Evolutionary conservation across 2,113 vertebrate genomes (phyloP).

Genomic region (Gambusia holbrooki): DNA sequence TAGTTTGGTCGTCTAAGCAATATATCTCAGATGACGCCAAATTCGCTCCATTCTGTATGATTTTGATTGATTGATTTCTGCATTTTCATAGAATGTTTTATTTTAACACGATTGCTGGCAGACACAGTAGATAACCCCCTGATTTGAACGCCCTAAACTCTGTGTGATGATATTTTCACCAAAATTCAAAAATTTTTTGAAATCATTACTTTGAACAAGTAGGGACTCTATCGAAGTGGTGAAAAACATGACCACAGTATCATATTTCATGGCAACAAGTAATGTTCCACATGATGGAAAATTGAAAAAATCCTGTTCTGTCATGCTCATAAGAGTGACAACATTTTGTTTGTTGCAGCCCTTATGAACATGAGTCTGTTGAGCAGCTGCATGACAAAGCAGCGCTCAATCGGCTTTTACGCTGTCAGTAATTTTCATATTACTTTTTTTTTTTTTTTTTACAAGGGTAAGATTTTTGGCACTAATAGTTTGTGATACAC

Average conservation of each 20-base stretch:
- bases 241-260: background rate
- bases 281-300: background rate
- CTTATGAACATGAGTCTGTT: background rate
- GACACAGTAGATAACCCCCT: too few species aligned
- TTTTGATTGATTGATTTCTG: too few species aligned
- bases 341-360: background rate
- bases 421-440: background rate
- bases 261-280: background rate
- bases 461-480: background rate
- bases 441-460: background rate
- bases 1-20: background rate
- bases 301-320: background rate
- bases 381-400: too few species aligned
- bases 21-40: constrained; percentile 16
- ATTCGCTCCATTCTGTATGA: background rate
- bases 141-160: background rate
- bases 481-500: background rate
- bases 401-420: too few species aligned
- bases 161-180: background rate
- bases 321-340: too few species aligned
- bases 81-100: too few species aligned
- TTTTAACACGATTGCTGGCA: too few species aligned
- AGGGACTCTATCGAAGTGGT: background rate
- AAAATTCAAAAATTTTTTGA: background rate
- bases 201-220: background rate